Evolutionary conservation across 2,113 vertebrate species (phyloP).

Genomic region (Engystomops pustulosus): DNA sequence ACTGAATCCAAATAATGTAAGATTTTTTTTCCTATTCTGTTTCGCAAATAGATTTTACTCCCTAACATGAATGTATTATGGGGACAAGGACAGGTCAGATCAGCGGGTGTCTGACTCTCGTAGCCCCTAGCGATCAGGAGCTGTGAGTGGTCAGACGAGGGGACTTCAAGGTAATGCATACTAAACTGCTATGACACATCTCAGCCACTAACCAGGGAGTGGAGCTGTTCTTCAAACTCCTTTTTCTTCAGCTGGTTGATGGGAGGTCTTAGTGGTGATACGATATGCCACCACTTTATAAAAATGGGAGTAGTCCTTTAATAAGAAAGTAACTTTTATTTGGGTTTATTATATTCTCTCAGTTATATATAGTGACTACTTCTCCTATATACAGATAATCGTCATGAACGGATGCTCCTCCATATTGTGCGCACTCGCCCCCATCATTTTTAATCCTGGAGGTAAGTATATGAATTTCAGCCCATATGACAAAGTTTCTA

Average conservation of each 20-base stretch:
- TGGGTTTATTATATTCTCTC: not conserved
- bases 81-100: too few species aligned
- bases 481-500: too few species aligned
- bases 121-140: too few species aligned
- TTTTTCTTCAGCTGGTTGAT: too few species aligned
- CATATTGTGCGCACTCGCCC: constrained; percentile 62
- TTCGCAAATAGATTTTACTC: not conserved
- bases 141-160: too few species aligned
- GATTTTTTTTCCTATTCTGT: not conserved
- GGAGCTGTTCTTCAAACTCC: too few species aligned
- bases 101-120: too few species aligned
- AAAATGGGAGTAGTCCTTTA: not conserved
- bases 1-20: constrained; percentile 61
- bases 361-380: not conserved
- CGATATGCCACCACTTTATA: not conserved
- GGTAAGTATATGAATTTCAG: constrained; percentile 56
- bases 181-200: too few species aligned
- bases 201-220: too few species aligned
- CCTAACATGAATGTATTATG: too few species aligned
- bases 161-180: too few species aligned
- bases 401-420: constrained; percentile 62
- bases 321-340: not conserved
- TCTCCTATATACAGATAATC: constrained; percentile 59
- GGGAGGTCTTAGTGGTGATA: too few species aligned
- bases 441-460: constrained; percentile 61